These are phyloP conservation scores for Imbricaverruca yamaguchii DNA, from an alignment of 2,888 invertebrate genomes.

Conservation along the genomic window DNA sequence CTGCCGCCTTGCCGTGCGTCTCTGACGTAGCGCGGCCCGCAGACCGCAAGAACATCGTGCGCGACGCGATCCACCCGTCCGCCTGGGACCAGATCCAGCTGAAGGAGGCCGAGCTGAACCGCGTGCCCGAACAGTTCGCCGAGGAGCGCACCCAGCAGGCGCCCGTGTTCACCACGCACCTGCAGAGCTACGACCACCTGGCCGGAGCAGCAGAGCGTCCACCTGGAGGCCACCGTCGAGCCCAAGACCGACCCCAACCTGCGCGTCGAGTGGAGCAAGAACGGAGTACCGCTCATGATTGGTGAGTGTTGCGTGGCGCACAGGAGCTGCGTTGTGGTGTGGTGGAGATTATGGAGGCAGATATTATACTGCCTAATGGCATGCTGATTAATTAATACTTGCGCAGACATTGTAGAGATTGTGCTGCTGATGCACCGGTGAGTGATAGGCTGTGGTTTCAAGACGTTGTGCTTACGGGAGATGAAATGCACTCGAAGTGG, in stretches of 20 bases:
- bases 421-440: too few species aligned
- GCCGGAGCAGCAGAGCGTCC: slow-evolving; percentile 82
- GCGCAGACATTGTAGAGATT: too few species aligned
- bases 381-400: too few species aligned
- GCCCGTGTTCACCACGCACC: slow-evolving; percentile 89
- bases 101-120: slow-evolving; percentile 86
- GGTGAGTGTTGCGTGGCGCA: slow-evolving; percentile 43
- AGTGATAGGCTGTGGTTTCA: too few species aligned
- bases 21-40: background rate
- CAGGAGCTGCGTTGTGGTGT: too few species aligned
- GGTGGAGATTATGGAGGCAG: too few species aligned
- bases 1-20: too few species aligned
- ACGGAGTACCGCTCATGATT: slow-evolving; percentile 72
- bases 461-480: too few species aligned
- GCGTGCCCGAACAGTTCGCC: slow-evolving; percentile 77
- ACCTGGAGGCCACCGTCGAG: slow-evolving; percentile 81
- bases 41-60: slow-evolving; percentile 54
- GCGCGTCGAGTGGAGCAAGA: slow-evolving; percentile 83
- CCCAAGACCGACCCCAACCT: slow-evolving; percentile 82
- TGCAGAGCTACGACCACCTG: slow-evolving; percentile 67
- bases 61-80: slow-evolving; percentile 79
- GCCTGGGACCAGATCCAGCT: slow-evolving; percentile 85
- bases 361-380: too few species aligned
- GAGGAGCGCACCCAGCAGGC: slow-evolving; percentile 48
- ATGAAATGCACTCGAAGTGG: too few species aligned